Evolutionary conservation across 2,797 vertebrate species (phyloP).

Genomic region (Mormyrops attenuatus): DNA sequence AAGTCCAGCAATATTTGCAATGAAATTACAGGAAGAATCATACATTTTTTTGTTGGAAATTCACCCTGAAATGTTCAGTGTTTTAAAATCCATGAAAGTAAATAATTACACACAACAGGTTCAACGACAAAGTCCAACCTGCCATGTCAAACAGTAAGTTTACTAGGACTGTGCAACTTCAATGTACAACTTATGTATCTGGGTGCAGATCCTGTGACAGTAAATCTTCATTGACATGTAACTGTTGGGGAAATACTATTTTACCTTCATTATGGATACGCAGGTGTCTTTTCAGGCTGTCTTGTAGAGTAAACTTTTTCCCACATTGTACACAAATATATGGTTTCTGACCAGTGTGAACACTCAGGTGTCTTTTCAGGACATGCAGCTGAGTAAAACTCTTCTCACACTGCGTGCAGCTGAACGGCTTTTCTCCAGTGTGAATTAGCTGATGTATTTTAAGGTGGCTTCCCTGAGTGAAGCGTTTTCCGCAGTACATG

Average conservation of each 20-base stretch:
- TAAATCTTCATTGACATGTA: neutral
- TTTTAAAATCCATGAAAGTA: neutral
- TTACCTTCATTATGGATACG: neutral
- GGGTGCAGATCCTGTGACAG: neutral
- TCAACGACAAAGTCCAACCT: neutral
- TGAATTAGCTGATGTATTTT: constrained; percentile 25
- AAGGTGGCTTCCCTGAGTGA: constrained; percentile 25
- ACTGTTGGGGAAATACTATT: neutral
- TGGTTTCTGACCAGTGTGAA: constrained; percentile 23
- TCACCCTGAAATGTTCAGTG: neutral
- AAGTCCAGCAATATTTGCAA: neutral
- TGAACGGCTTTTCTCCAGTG: constrained; percentile 24
- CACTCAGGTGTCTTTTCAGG: constrained; percentile 20
- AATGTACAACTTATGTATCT: neutral
- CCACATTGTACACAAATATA: constrained; percentile 16
- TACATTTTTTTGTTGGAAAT: neutral
- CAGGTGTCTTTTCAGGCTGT: constrained; percentile 18
- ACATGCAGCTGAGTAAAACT: constrained; percentile 33
- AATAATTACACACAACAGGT: neutral
- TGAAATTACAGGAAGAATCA: neutral
- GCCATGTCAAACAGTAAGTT: neutral
- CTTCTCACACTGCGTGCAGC: constrained; percentile 21
- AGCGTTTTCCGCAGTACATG: constrained; percentile 21
- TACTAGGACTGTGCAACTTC: neutral
- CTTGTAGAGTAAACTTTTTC: constrained; percentile 18